Conservation (phyloP, 2,888 invertebrate genomes). For the Cylloceria caligata region DNA sequence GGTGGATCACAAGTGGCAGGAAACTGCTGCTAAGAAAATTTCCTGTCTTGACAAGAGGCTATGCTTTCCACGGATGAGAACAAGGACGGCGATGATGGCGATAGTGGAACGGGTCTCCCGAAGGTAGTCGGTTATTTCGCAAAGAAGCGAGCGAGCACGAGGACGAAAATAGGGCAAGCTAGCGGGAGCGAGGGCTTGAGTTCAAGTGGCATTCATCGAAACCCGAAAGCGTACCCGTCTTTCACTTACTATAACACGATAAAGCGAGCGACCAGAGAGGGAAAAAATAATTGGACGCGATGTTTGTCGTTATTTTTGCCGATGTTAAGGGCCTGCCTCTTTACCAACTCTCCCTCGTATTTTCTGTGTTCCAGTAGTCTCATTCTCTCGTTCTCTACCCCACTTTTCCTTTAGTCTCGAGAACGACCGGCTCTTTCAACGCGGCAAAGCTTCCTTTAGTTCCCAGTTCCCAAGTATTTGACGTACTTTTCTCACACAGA, state of each 20-base stretch:
- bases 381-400: not conserved
- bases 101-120: constrained; percentile 26
- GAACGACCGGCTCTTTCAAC: constrained; percentile 57
- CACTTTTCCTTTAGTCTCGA: constrained; percentile 54
- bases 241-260: constrained; percentile 65
- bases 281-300: constrained; percentile 82
- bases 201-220: constrained; percentile 80
- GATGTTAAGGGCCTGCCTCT: constrained; percentile 63
- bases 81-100: not conserved
- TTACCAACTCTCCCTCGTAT: constrained; percentile 42
- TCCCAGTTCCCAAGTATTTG: constrained; percentile 43
- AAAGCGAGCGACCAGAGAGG: constrained; percentile 70
- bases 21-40: constrained; percentile 42
- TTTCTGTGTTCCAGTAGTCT: constrained; percentile 39
- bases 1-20: constrained; percentile 34
- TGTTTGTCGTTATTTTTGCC: constrained; percentile 78
- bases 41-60: constrained; percentile 28
- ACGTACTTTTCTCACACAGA: constrained; percentile 1
- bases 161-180: constrained; percentile 64
- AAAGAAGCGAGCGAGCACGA: constrained; percentile 45
- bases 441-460: constrained; percentile 59
- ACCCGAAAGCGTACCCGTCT: constrained; percentile 64
- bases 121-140: constrained; percentile 59
- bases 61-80: constrained; percentile 27
- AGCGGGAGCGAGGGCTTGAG: constrained; percentile 70